Conservation (phyloP, 1,140 invertebrate genomes). For the Lerema accius region DNA sequence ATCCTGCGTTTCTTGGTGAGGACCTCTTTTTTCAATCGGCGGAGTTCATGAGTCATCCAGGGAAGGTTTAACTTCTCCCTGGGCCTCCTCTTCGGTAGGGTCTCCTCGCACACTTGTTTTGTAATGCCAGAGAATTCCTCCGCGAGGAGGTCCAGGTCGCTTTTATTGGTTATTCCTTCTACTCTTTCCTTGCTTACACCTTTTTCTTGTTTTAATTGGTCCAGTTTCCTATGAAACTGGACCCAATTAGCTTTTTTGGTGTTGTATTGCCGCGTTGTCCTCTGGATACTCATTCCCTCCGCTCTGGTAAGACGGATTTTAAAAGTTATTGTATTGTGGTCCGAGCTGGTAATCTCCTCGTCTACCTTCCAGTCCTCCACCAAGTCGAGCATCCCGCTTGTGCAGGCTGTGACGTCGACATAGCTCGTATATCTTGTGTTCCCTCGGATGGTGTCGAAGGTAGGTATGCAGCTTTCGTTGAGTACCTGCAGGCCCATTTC, state of each 20-base stretch:
- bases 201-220: conserved; percentile 15
- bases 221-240: conserved; percentile 28
- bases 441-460: conserved; percentile 40
- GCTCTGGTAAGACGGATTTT: conserved; percentile 15
- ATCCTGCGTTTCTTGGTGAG: conserved; percentile 23
- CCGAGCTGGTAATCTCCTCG: conserved; percentile 15
- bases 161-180: not conserved
- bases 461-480: conserved; percentile 37
- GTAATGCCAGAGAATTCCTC: conserved; percentile 10
- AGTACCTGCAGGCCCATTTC: conserved; percentile 35
- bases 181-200: conserved; percentile 4
- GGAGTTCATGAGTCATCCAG: conserved; percentile 33
- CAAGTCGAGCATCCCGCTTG: conserved; percentile 14
- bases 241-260: conserved; percentile 38
- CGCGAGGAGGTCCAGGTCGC: conserved; percentile 8
- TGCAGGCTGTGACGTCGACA: conserved; percentile 42
- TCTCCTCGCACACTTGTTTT: not conserved
- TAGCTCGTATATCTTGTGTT: conserved; percentile 31
- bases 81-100: conserved; percentile 13
- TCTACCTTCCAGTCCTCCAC: conserved; percentile 12
- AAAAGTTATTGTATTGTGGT: conserved; percentile 34
- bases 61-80: conserved; percentile 15
- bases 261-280: conserved; percentile 33
- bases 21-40: conserved; percentile 16
- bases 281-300: not conserved